These are phyloP conservation scores for Scaptomyza reducta DNA, from an alignment of 2,888 invertebrate genomes.

Conservation along the genomic window DNA sequence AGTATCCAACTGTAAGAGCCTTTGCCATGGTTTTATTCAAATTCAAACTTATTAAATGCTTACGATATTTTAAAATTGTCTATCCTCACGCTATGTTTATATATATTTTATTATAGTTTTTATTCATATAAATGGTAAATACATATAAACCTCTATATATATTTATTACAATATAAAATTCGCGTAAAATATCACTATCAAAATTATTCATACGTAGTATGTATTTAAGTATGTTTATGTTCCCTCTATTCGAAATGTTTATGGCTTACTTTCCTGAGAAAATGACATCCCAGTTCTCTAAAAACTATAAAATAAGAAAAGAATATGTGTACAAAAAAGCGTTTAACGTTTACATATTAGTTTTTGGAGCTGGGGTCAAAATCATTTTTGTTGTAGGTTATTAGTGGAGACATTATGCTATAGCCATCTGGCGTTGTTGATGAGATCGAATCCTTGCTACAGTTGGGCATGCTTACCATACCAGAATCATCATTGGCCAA, in stretches of 20 bases:
- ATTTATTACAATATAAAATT: slow-evolving; percentile 1
- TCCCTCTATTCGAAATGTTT: not conserved
- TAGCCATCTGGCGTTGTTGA: slow-evolving; percentile 77
- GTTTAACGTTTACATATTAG: not conserved
- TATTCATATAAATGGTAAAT: not conserved
- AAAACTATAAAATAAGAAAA: not conserved
- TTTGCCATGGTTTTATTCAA: no score
- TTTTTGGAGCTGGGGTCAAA: slow-evolving; percentile 8
- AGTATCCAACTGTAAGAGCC: no score
- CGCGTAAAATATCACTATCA: slow-evolving; percentile 1
- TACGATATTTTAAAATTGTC: no score
- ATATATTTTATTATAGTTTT: not conserved
- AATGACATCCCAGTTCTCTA: not conserved
- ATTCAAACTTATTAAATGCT: no score
- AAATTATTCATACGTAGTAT: not conserved
- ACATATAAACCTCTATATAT: not conserved
- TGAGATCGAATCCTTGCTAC: slow-evolving; percentile 41
- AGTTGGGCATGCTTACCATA: slow-evolving; percentile 3
- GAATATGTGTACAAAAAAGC: not conserved
- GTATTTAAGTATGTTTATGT: not conserved
- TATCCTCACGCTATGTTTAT: no score
- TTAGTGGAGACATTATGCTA: slow-evolving; percentile 78
- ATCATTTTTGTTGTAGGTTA: slow-evolving; percentile 52
- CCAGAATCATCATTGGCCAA: slow-evolving; percentile 13
- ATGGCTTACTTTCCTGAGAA: not conserved